These are phyloP conservation scores for Ceryle rudis DNA, from an alignment of 2,797 vertebrate genomes.

Conservation along the genomic window DNA sequence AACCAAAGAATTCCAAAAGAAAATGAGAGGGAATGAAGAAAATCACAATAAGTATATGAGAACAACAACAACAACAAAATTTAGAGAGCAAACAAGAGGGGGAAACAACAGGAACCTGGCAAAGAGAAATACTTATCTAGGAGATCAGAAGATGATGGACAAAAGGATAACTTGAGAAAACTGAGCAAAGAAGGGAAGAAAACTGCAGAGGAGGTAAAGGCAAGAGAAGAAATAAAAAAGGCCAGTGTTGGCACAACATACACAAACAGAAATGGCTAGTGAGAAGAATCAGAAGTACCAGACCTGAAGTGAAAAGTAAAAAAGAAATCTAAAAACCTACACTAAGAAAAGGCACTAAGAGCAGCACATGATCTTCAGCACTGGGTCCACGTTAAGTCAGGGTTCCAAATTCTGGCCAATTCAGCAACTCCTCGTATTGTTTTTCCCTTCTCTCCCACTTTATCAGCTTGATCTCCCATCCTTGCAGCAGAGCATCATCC, in stretches of 20 bases:
- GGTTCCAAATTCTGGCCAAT: background rate
- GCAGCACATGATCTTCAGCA: background rate
- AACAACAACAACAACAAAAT: background rate
- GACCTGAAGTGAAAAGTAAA: background rate
- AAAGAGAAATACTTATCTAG: background rate
- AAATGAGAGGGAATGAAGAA: background rate
- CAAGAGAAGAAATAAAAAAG: background rate
- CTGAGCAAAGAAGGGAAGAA: background rate
- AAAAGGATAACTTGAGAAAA: background rate
- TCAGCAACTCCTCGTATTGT: background rate
- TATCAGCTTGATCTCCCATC: background rate
- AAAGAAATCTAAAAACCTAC: background rate
- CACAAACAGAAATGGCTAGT: background rate
- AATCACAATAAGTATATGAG: background rate
- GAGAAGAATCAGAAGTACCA: background rate
- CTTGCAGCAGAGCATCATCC: background rate
- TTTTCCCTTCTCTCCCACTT: background rate
- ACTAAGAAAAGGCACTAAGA: background rate
- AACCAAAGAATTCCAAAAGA: background rate
- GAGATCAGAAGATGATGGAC: background rate
- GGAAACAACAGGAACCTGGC: background rate
- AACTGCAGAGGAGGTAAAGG: background rate
- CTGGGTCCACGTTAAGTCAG: background rate
- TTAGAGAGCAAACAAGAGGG: background rate
- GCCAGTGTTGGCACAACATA: background rate